phyloP scores from a whole-genome alignment of 2,888 invertebrate species.

The Lysandra coridon region DNA sequence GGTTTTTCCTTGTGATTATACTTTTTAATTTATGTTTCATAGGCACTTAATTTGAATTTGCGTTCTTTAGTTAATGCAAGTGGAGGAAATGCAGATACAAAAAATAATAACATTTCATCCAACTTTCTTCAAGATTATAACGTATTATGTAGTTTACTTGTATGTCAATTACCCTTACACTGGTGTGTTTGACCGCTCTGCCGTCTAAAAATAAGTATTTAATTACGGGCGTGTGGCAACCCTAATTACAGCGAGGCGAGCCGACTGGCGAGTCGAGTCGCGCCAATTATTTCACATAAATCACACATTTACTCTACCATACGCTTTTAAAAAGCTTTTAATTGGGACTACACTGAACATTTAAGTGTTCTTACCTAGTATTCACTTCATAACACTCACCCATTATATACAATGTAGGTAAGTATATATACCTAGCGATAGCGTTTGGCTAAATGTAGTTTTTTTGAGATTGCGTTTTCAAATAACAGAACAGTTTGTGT shows the following conservation, averaged over 20 bases:
- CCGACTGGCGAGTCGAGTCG: constrained; percentile 13
- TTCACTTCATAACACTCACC: not conserved
- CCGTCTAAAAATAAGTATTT: constrained; percentile 12
- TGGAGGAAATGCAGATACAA: not conserved
- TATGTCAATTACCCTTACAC: not conserved
- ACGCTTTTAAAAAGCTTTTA: constrained; percentile 25
- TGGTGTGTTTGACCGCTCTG: not conserved
- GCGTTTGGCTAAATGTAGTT: not conserved
- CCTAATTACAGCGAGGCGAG: constrained; percentile 28
- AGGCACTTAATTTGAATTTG: not conserved
- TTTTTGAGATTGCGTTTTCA: not conserved
- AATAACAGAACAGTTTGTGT: not conserved
- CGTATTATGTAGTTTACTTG: not conserved
- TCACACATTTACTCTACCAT: constrained; percentile 33
- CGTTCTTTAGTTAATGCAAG: not conserved
- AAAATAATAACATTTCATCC: no score
- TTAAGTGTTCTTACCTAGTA: not conserved
- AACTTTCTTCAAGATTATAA: no score
- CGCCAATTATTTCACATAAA: constrained; percentile 33
- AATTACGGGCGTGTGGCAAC: constrained; percentile 18
- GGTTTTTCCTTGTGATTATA: not conserved
- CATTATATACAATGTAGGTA: not conserved
- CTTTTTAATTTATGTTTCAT: not conserved
- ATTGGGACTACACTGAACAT: constrained; percentile 17
- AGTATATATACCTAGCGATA: not conserved